Conservation (phyloP, 2,888 invertebrate genomes). For the Meiosimyza platycephala region DNA sequence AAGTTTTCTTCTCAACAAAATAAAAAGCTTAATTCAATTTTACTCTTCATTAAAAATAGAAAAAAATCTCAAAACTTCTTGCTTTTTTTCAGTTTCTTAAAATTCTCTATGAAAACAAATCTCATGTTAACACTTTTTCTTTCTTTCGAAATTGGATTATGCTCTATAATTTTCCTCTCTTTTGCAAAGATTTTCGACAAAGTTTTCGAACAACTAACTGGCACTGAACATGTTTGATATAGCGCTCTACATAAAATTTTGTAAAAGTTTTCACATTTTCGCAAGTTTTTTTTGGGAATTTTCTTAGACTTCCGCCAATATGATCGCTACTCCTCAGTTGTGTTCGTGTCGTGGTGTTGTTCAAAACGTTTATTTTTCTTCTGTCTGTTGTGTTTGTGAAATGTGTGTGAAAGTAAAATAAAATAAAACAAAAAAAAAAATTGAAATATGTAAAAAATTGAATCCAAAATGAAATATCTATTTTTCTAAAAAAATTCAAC, state of each 20-base stretch:
- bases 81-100: too few relatives aligned
- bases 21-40: neutral
- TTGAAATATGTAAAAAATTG: neutral
- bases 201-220: too few relatives aligned
- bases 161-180: neutral
- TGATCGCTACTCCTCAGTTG: conserved; percentile 43
- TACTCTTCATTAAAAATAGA: neutral
- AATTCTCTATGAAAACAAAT: conserved; percentile 7
- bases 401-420: neutral
- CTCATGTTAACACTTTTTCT: conserved; percentile 15
- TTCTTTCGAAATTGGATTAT: neutral
- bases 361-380: conserved; percentile 44
- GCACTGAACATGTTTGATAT: too few relatives aligned
- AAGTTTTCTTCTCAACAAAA: too few relatives aligned
- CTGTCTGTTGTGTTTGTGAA: conserved; percentile 19
- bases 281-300: neutral
- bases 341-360: conserved; percentile 48
- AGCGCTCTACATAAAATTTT: neutral
- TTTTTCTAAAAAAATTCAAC: neutral
- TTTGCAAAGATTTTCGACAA: neutral
- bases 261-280: neutral
- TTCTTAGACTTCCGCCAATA: neutral
- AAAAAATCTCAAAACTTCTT: neutral
- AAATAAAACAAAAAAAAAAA: neutral
- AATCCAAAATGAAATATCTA: neutral